Conservation (phyloP, 2,888 invertebrate species). For the Thereva unica region DNA sequence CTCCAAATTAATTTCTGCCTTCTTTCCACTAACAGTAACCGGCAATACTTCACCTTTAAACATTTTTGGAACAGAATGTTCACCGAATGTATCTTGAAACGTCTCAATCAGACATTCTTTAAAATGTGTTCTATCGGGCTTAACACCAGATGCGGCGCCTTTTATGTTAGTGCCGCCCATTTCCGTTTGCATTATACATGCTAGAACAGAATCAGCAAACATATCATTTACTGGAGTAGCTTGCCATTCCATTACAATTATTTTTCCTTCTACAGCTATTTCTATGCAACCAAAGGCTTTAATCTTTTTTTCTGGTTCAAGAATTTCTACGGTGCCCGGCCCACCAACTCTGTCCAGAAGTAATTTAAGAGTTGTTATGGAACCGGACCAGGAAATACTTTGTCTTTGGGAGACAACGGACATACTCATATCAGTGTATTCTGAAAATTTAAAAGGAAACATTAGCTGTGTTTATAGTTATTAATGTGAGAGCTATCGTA, state of each 20-base stretch:
- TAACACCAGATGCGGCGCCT: slow-evolving; percentile 65
- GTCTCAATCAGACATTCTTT: slow-evolving; percentile 66
- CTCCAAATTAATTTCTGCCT: slow-evolving; percentile 82
- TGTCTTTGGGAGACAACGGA: slow-evolving; percentile 91
- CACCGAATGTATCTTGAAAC: slow-evolving; percentile 89
- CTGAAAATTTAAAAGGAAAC: slow-evolving; percentile 37
- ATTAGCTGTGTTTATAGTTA: not conserved
- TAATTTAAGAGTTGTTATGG: slow-evolving; percentile 71
- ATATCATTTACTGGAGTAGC: slow-evolving; percentile 96
- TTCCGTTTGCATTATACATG: slow-evolving; percentile 84
- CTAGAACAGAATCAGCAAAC: slow-evolving; percentile 95
- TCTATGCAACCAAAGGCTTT: slow-evolving; percentile 83
- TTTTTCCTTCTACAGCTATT: slow-evolving; percentile 77
- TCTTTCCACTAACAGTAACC: slow-evolving; percentile 82
- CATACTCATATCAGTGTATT: slow-evolving; percentile 95
- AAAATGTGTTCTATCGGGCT: slow-evolving; percentile 89
- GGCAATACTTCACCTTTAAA: slow-evolving; percentile 87
- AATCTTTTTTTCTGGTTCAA: slow-evolving; percentile 73
- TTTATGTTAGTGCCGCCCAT: slow-evolving; percentile 67
- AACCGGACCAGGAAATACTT: slow-evolving; percentile 77
- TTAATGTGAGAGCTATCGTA: not conserved
- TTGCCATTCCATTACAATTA: slow-evolving; percentile 91
- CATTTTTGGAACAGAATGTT: slow-evolving; percentile 89
- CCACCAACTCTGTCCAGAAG: slow-evolving; percentile 79
- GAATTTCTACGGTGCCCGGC: slow-evolving; percentile 66